Conservation (phyloP, 2,888 invertebrate species). For the Drosophila birchii region DNA sequence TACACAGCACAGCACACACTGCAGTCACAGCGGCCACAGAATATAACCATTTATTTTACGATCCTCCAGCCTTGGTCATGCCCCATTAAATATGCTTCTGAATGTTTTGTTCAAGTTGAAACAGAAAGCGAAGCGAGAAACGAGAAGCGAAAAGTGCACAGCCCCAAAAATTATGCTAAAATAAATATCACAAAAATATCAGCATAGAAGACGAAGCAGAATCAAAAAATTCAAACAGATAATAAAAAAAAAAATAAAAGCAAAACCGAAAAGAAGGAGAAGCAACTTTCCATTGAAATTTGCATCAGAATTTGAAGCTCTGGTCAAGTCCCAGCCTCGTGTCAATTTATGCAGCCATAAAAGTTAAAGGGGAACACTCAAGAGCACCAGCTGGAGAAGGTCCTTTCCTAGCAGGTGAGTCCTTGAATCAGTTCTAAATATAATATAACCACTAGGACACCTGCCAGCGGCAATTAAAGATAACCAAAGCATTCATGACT, state of each 20-base stretch:
- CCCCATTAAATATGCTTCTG: constrained; percentile 69
- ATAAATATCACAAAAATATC: constrained; percentile 33
- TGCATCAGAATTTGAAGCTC: constrained; percentile 36
- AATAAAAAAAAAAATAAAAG: neutral
- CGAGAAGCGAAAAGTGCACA: constrained; percentile 52
- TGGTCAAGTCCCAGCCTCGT: constrained; percentile 28
- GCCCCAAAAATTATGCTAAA: constrained; percentile 46
- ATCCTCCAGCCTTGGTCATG: constrained; percentile 61
- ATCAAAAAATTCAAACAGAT: constrained; percentile 8
- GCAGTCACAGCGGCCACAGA: constrained; percentile 29
- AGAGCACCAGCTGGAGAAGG: constrained; percentile 15
- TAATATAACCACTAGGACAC: neutral
- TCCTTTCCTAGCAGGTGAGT: constrained; percentile 24
- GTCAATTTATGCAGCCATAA: constrained; percentile 49
- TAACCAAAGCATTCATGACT: constrained; percentile 34
- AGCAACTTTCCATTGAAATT: constrained; percentile 32
- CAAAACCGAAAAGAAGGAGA: neutral
- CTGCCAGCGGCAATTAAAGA: constrained; percentile 32
- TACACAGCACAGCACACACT: constrained; percentile 26
- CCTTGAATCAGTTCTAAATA: constrained; percentile 7
- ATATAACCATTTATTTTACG: constrained; percentile 67
- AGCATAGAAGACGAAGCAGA: constrained; percentile 25
- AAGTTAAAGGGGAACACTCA: constrained; percentile 34
- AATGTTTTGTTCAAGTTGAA: constrained; percentile 57
- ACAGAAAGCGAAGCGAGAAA: constrained; percentile 14